Conservation (phyloP, 1,140 invertebrate species). For the Eumaeus atala region DNA sequence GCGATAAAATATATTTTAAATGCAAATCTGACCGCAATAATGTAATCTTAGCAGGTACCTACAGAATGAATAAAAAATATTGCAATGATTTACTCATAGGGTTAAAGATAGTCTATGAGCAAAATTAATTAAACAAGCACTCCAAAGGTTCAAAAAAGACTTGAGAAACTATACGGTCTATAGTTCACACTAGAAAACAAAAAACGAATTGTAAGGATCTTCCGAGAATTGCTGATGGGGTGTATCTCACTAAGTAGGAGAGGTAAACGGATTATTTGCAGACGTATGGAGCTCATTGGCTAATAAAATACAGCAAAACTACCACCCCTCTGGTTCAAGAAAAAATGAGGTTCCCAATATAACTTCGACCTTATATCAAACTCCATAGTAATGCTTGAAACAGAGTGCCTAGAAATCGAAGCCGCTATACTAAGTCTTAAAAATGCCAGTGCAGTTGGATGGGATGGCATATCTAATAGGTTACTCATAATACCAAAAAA, state of each 20-base stretch:
- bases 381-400: too few species aligned
- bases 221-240: conserved; percentile 5
- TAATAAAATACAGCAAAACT: conserved; percentile 7
- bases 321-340: too few species aligned
- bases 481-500: background rate
- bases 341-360: too few species aligned
- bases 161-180: conserved; percentile 8
- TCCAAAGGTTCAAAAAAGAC: conserved; percentile 14
- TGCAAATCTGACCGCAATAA: conserved; percentile 19
- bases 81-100: conserved; percentile 15
- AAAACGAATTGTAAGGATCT: conserved; percentile 1
- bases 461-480: conserved; percentile 16
- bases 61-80: conserved; percentile 10
- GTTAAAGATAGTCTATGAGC: conserved; percentile 15
- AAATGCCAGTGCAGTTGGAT: conserved; percentile 20
- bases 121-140: conserved; percentile 13
- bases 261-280: conserved; percentile 20
- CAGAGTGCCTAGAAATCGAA: conserved; percentile 7
- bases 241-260: conserved; percentile 10
- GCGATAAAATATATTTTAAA: conserved; percentile 26
- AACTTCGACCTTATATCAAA: too few species aligned
- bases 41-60: conserved; percentile 12
- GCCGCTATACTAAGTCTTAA: conserved; percentile 14
- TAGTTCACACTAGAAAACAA: background rate
- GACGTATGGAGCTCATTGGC: conserved; percentile 18